A percentile compares a stretch with the other conserved stretches of the same genome.
These are phyloP conservation scores for Ridgeia piscesae DNA, from an alignment of 1,140 invertebrate species.

Conservation along the genomic window DNA sequence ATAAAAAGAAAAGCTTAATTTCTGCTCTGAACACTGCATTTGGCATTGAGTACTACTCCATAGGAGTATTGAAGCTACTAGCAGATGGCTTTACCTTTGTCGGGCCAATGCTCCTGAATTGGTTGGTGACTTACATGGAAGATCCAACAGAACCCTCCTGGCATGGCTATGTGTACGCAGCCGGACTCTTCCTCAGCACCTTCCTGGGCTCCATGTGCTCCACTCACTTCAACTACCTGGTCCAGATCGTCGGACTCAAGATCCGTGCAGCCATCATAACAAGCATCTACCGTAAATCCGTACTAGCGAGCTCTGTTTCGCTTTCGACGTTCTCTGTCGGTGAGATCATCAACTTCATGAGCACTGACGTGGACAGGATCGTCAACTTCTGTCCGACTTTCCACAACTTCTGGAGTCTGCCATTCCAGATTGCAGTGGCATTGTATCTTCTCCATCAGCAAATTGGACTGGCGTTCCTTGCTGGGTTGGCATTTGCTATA, in stretches of 20 bases:
- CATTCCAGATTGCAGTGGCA: conserved; percentile 68
- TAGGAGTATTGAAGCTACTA: conserved; percentile 84
- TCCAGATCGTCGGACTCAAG: conserved; percentile 83
- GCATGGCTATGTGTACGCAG: conserved; percentile 79
- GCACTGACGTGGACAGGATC: conserved; percentile 91
- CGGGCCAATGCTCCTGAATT: conserved; percentile 84
- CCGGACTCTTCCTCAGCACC: conserved; percentile 63
- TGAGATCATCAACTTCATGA: conserved; percentile 96
- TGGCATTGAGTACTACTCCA: conserved; percentile 82
- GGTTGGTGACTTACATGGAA: conserved; percentile 79
- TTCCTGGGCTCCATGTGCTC: conserved; percentile 73
- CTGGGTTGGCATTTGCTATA: conserved; percentile 83
- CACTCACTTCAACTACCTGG: conserved; percentile 86
- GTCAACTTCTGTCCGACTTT: conserved; percentile 94
- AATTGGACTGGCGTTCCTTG: conserved; percentile 87
- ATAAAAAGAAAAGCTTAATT: conserved; percentile 61
- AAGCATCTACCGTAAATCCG: conserved; percentile 82
- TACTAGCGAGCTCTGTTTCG: conserved; percentile 44
- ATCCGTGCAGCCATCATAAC: conserved; percentile 81
- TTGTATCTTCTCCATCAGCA: conserved; percentile 65
- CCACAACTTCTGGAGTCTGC: conserved; percentile 95
- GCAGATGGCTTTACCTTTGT: conserved; percentile 82
- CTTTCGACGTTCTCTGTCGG: conserved; percentile 69
- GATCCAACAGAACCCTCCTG: conserved; percentile 67
- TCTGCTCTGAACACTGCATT: conserved; percentile 78